Evolutionary conservation across 2,888 invertebrate species (phyloP).

Genomic region (Cremastinae sp.): DNA sequence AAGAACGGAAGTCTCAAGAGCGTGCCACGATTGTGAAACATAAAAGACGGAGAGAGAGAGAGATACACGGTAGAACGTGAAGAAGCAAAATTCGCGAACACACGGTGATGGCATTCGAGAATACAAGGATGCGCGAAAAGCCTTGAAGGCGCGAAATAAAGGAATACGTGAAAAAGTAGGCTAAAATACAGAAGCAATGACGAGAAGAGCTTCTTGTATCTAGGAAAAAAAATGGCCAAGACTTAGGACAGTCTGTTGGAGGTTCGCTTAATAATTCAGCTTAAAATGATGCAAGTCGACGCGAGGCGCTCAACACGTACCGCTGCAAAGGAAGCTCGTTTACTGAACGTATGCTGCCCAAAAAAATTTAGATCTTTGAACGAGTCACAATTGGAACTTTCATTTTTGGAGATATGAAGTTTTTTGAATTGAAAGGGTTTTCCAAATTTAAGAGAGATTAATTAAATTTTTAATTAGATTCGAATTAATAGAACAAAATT

Average conservation of each 20-base stretch:
- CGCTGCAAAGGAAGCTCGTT: too few relatives aligned
- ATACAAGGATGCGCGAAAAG: constrained; percentile 26
- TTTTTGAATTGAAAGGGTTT: too few relatives aligned
- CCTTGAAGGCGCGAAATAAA: constrained; percentile 9
- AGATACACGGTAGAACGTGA: constrained; percentile 13
- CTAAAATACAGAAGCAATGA: constrained; percentile 17
- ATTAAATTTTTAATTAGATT: too few relatives aligned
- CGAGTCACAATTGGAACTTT: too few relatives aligned
- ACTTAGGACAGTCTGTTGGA: constrained; percentile 39
- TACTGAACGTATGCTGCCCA: too few relatives aligned
- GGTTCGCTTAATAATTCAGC: constrained; percentile 57
- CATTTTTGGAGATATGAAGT: too few relatives aligned
- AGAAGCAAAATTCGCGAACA: constrained; percentile 16
- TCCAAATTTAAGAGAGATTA: too few relatives aligned
- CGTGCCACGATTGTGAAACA: neutral
- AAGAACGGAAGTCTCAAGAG: constrained; percentile 23
- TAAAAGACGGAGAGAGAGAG: constrained; percentile 1
- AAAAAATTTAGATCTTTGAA: too few relatives aligned
- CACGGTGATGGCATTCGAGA: constrained; percentile 4
- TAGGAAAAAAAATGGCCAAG: constrained; percentile 39
- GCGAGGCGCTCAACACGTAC: too few relatives aligned
- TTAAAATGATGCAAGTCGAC: constrained; percentile 25
- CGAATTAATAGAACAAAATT: too few relatives aligned
- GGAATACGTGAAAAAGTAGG: neutral
- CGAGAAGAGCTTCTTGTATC: neutral